A percentile compares a stretch with the other conserved stretches of the same genome.
Evolutionary conservation across 2,888 invertebrate genomes (phyloP).

Genomic region (Cephus nigrinus): DNA sequence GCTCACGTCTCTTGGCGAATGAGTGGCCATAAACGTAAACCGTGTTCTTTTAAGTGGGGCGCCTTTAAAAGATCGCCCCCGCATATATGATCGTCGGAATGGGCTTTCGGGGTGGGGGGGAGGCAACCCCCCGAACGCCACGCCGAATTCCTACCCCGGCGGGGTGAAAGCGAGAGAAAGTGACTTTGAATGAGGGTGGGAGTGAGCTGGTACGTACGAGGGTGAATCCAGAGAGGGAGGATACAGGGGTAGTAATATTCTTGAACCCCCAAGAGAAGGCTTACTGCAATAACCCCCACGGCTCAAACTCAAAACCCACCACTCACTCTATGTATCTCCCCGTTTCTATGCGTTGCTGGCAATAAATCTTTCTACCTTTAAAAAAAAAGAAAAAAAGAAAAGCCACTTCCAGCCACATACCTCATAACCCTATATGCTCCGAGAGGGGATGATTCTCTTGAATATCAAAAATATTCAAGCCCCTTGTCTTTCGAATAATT

Average conservation of each 20-base stretch:
- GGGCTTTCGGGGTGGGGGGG: constrained; percentile 21
- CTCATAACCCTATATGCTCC: background rate
- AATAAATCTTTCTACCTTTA: constrained; percentile 58
- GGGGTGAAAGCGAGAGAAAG: constrained; percentile 32
- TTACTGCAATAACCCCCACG: constrained; percentile 65
- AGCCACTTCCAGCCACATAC: background rate
- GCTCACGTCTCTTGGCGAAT: constrained; percentile 41
- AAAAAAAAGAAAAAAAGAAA: constrained; percentile 25
- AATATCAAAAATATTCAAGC: background rate
- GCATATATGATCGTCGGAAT: constrained; percentile 56
- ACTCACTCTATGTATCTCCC: constrained; percentile 28
- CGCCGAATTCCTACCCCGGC: constrained; percentile 16
- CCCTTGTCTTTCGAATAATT: background rate
- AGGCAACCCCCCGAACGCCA: background rate
- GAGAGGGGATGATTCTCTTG: background rate
- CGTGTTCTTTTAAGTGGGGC: constrained; percentile 66
- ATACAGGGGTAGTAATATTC: constrained; percentile 61
- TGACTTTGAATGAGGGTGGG: constrained; percentile 33
- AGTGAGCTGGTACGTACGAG: constrained; percentile 16
- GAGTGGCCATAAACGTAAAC: constrained; percentile 66
- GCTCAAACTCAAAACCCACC: constrained; percentile 59
- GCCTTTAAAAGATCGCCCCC: constrained; percentile 63
- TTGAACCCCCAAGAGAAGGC: constrained; percentile 65
- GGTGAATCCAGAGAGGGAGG: constrained; percentile 38
- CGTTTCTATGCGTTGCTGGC: constrained; percentile 44